Base-by-base conservation (phyloP, 1,140 invertebrate species). In the Eciton burchellii region DNA sequence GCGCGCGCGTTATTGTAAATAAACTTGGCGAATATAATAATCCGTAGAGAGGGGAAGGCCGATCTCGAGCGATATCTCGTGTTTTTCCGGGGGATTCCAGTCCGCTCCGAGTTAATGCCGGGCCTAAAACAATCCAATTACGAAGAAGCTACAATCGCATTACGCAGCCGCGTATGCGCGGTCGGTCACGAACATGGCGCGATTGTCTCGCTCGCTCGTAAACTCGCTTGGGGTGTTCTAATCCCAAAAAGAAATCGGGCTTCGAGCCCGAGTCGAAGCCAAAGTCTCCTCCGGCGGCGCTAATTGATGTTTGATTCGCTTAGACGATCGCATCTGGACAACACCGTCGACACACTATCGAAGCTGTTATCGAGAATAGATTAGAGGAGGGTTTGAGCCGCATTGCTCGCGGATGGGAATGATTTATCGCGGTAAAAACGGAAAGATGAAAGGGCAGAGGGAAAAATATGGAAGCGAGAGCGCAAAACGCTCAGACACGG, bases 281-380 rank as follows among this genome's bases (percentile, higher is more conserved):
- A n/a, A 3, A 14, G 2, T 6, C 66, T 35, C n/a, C 43, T 73
- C 26, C 35, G 35, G 6, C 35, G 47, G 35, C 68, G 81, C 84
- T 84, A 81, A 84, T 87, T 86, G 47, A 62, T 60, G n/a, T 60
- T 35, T 3, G 35, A 35, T n/a, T n/a, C 45, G 70, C 59, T 81
- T 26, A 59, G 19, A 66, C 63, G 49, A n/a, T n/a, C 63, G 47
- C 43, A 21, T 26, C n/a, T 35, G 56, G 79, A 85, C 86, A 81
- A 65, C 62, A 84, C 79, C 73, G 43, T 83, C 71, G 47, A 35
- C 54, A 35, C 54, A 57, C 26, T 41, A 41, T 76, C 45, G 14
- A 35, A 52, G 63, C 49, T 52, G 66, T 65, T 70, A 47, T n/a
- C 16, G 26, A 24, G 70, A 41, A 43, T 54, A 35, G 57, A 6